Conservation (phyloP, 2,113 vertebrate genomes). For the Bujurquina vittata region DNA sequence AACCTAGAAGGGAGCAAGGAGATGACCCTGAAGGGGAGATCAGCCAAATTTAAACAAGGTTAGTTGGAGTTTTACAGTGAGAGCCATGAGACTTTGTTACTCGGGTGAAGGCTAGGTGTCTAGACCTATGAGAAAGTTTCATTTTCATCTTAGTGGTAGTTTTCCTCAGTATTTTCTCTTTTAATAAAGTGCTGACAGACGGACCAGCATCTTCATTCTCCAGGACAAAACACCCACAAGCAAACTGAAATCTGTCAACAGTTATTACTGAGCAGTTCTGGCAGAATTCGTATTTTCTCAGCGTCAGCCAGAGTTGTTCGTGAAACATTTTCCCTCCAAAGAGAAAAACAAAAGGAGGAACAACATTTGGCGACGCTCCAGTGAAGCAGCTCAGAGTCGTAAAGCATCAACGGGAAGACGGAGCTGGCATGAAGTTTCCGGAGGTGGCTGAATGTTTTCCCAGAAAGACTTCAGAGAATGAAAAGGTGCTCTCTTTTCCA, state of each 20-base stretch:
- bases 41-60: too few species aligned
- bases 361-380: not conserved
- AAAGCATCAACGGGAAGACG: not conserved
- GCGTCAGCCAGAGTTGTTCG: too few species aligned
- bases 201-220: not conserved
- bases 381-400: not conserved
- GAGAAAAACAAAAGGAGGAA: not conserved
- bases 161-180: too few species aligned
- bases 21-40: too few species aligned
- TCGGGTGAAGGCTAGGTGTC: too few species aligned
- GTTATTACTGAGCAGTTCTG: not conserved
- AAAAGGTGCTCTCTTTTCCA: slow-evolving; percentile 15
- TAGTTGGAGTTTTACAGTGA: too few species aligned
- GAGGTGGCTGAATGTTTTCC: slow-evolving; percentile 4
- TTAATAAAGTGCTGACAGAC: not conserved
- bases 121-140: too few species aligned
- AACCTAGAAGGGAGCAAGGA: too few species aligned
- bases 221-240: not conserved
- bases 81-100: too few species aligned
- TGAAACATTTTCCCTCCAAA: not conserved
- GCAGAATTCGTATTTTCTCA: not conserved
- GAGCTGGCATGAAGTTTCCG: not conserved
- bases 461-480: not conserved
- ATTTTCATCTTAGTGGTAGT: too few species aligned
- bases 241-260: not conserved